Base-by-base conservation (phyloP, 2,888 invertebrate genomes). In the Dendrolimus pini region DNA sequence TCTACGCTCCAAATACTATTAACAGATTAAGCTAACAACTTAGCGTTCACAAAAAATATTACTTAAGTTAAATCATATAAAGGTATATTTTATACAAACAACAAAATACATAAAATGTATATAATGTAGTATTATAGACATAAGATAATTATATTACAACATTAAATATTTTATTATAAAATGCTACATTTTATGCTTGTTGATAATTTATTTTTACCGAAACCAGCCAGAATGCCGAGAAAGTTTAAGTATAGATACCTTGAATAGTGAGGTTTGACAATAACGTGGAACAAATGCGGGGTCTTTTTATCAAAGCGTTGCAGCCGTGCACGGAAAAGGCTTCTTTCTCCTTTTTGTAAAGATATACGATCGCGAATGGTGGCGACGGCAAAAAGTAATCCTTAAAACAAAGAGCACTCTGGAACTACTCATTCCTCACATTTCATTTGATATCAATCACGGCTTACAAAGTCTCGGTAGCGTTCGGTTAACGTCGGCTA, bases 371-470 rank as follows among this genome's bases (percentile, higher is more conserved):
- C 59, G 62, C 61, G 63, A 65, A 63, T 63, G 66, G 57, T 66
- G 63, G 62, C 62, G 61, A 61, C 66, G 67, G 68, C 74, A 81
- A 82, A 83, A 83, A 81, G 75, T 81, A 83, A 85, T 84, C 82
- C 82, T 82, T 81, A 76, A 86, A 87, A 90, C 88, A 89, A 89
- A 88, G 87, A 78, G 78, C 80, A 76, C 76, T 74, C 74, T 72
- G 72, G 75, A 85, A 86, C 87, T 89, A 87, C 81, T 85, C 85
- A 85, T 88, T 88, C 80, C 82, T 87, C 82, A 87, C 87, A 89
- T 89, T 88, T 88, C 88, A 89, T 90, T 89, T 89, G 82, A 87
- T 89, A 89, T 90, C 89, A 89, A 90, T 90, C 89, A 89, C 87
- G 73, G 83, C 83, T 83, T 83, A 84, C 79, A 77, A 74, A 78